phyloP scores from a whole-genome alignment of 2,113 vertebrate genomes.

The Oplegnathus fasciatus region DNA sequence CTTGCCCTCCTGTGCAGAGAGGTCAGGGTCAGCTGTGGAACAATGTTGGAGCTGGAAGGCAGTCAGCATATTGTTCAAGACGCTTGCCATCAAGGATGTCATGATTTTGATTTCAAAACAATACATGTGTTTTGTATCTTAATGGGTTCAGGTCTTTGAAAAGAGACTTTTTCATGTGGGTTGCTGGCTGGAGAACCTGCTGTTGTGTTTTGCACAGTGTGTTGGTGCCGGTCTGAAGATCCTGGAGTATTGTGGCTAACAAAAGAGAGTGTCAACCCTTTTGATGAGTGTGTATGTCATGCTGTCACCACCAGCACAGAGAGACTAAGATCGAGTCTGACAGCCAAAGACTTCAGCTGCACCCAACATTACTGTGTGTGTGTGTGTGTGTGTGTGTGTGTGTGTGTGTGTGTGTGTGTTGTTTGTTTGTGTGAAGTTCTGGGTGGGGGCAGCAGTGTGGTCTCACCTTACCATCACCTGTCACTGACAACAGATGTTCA shows the following conservation, averaged over 20 bases:
- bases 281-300: constrained; percentile 43
- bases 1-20: neutral
- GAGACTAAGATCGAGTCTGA: constrained; percentile 49
- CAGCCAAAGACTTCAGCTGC: constrained; percentile 44
- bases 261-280: constrained; percentile 50
- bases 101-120: neutral
- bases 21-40: constrained; percentile 6
- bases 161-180: constrained; percentile 5
- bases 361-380: constrained; percentile 42
- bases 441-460: constrained; percentile 19
- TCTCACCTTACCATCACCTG: constrained; percentile 74
- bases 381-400: constrained; percentile 51
- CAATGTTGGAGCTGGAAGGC: neutral
- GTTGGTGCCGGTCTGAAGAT: constrained; percentile 14
- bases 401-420: constrained; percentile 43
- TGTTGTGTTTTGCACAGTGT: constrained; percentile 18
- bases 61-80: neutral
- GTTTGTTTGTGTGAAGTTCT: constrained; percentile 48
- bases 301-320: constrained; percentile 44
- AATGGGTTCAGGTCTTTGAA: neutral
- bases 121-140: neutral
- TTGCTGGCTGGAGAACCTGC: neutral
- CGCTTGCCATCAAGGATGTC: neutral
- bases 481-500: constrained; percentile 70
- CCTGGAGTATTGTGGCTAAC: constrained; percentile 34